Evolutionary conservation across 2,888 invertebrate genomes (phyloP), one percentile per base, ranked within the genome.

Genomic region (Himalopsyche tibetana): DNA sequence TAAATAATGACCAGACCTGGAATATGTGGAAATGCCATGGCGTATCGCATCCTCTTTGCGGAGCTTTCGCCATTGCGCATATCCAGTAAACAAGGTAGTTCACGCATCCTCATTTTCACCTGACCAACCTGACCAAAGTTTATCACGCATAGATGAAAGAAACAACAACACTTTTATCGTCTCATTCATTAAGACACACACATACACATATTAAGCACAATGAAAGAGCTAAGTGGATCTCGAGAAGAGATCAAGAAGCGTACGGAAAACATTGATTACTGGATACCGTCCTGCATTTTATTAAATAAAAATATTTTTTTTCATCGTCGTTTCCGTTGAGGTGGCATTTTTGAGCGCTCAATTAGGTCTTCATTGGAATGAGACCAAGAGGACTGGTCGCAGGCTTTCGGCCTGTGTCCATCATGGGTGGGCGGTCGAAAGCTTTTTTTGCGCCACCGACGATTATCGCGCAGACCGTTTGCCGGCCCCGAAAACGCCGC

Each of bases 261-360:
- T 74, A 36, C 74, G 15, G 38, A 74, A 36, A 74, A 74, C 36
- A 74, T 15, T 63, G 0, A 19, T 63, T 9, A 74, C 2, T 4
- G 74, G 38, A 74, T 38, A 51, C 51, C 51, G 51, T 15, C 51
- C 15, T 74, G 2, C 28, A 1, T 38, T 38, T 74, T 74, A 36
- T 74, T 38, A 28, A 74, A 74, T 11, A 74, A 36, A 19, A 74
- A 51, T 15, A 19, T 45, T 45, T 45, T 19, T 45, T 28, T 80
- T n/a, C n/a, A 17, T 19, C 19, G 12, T 42, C 45, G 19, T 80
- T 80, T 80, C 80, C 80, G 80, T 80, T 80, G 38, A 80, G 81
- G 87, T 88, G 88, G 88, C 88, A 88, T 88, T 88, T 85, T 79
- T 63, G 86, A 86, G 84, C 81, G 86, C 86, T 83, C 88, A 87